These are phyloP conservation scores for Bugulina stolonifera DNA, from an alignment of 2,888 invertebrate species.

Conservation along the genomic window DNA sequence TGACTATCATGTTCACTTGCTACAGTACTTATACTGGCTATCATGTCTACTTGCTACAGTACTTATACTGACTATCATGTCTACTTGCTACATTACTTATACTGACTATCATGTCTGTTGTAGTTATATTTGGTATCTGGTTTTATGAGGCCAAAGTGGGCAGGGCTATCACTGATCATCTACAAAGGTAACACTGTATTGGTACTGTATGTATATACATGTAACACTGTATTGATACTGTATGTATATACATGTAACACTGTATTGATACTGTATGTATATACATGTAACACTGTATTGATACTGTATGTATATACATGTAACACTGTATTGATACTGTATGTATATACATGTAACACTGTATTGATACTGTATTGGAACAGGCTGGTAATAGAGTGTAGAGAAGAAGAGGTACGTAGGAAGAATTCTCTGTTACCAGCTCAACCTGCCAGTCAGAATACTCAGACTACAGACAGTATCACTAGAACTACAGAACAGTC, in stretches of 20 bases:
- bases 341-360: background rate
- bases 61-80: no score
- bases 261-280: background rate
- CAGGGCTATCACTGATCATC: background rate
- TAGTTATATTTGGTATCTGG: conserved; percentile 83
- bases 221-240: background rate
- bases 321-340: background rate
- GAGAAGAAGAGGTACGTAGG: background rate
- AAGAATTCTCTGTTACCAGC: background rate
- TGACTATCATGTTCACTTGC: no score
- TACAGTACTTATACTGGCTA: no score
- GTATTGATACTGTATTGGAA: background rate
- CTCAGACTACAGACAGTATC: no score
- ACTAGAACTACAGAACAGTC: no score
- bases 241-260: background rate
- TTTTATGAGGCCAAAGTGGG: conserved; percentile 65
- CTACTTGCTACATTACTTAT: no score
- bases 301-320: background rate
- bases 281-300: background rate
- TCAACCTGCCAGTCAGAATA: background rate
- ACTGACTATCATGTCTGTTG: no score
- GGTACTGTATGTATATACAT: background rate
- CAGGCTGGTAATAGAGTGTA: background rate
- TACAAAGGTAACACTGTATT: background rate
- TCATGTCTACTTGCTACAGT: no score